These are phyloP conservation scores for Folsomia candida DNA, from an alignment of 2,888 invertebrate genomes.

Conservation along the genomic window DNA sequence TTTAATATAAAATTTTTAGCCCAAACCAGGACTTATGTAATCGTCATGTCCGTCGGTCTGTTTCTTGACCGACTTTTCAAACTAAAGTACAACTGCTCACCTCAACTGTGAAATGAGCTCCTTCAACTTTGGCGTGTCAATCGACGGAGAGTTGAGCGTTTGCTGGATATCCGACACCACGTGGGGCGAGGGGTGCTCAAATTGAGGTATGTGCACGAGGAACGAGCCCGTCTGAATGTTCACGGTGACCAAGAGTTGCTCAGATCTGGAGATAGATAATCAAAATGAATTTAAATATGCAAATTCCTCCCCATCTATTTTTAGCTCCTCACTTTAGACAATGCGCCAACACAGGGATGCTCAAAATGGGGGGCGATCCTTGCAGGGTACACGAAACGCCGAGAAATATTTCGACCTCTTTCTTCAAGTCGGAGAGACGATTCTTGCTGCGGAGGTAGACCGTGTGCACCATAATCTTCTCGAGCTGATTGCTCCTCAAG, in stretches of 20 bases:
- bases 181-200: slow-evolving; percentile 67
- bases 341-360: slow-evolving; percentile 83
- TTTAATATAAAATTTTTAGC: too few relatives aligned
- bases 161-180: slow-evolving; percentile 76
- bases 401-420: slow-evolving; percentile 62
- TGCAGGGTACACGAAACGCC: slow-evolving; percentile 69
- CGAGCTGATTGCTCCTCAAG: slow-evolving; percentile 61
- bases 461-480: slow-evolving; percentile 88
- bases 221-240: slow-evolving; percentile 91
- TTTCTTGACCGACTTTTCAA: not conserved
- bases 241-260: slow-evolving; percentile 86
- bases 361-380: slow-evolving; percentile 89
- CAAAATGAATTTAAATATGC: not conserved
- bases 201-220: slow-evolving; percentile 88
- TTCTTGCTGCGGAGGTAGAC: slow-evolving; percentile 88
- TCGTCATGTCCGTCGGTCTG: too few relatives aligned
- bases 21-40: too few relatives aligned
- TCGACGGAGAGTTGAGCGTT: slow-evolving; percentile 63
- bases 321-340: slow-evolving; percentile 62
- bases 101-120: slow-evolving; percentile 68
- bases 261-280: slow-evolving; percentile 62
- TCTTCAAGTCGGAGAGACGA: slow-evolving; percentile 76
- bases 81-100: slow-evolving; percentile 52
- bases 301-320: not conserved
- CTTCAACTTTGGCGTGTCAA: slow-evolving; percentile 67